Conservation (phyloP, 2,888 invertebrate species). For the Hyppa rectilinea region DNA sequence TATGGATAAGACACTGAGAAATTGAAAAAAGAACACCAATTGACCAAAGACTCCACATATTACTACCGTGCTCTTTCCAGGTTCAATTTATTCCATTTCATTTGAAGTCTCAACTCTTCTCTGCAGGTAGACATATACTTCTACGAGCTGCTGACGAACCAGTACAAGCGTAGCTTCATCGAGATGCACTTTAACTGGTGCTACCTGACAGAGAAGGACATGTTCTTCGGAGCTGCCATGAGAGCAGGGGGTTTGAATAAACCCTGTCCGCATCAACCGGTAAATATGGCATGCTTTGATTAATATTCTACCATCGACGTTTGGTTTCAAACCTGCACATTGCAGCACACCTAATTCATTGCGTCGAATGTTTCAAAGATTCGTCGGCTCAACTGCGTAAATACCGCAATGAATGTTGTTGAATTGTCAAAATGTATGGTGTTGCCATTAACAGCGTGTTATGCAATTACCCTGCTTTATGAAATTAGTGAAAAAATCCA, state of each 20-base stretch:
- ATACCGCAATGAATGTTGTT: not conserved
- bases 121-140: slow-evolving; percentile 66
- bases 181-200: slow-evolving; percentile 70
- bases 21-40: not conserved
- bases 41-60: no score
- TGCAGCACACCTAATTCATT: not conserved
- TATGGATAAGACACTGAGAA: no score
- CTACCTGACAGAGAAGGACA: slow-evolving; percentile 66
- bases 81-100: not conserved
- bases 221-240: slow-evolving; percentile 65
- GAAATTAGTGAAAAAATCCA: no score
- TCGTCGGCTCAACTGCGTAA: not conserved
- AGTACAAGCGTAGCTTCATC: slow-evolving; percentile 69
- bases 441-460: no score
- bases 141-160: slow-evolving; percentile 67
- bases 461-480: no score
- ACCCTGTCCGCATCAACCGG: slow-evolving; percentile 64
- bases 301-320: not conserved
- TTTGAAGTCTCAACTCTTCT: not conserved
- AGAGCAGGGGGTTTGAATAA: slow-evolving; percentile 31
- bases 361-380: not conserved
- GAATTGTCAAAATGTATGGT: not conserved
- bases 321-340: not conserved
- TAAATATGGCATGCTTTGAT: slow-evolving; percentile 36
- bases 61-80: not conserved